These are phyloP conservation scores for Yponomeuta sedellus DNA, from an alignment of 2,888 invertebrate genomes.

Conservation along the genomic window DNA sequence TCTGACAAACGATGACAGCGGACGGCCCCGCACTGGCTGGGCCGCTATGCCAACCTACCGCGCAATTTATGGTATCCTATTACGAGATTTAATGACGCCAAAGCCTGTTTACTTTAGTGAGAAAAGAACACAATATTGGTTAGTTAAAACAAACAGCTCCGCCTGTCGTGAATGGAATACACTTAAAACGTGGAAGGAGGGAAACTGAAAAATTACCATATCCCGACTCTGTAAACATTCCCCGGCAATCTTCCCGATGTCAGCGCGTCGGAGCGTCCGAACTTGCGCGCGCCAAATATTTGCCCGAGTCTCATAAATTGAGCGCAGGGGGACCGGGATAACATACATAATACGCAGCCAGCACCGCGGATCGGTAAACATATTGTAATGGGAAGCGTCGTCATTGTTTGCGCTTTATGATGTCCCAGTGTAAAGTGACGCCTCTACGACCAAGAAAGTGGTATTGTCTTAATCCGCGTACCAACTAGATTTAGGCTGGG, in stretches of 20 bases:
- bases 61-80: constrained; percentile 75
- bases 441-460: constrained; percentile 35
- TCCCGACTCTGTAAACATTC: constrained; percentile 60
- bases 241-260: constrained; percentile 72
- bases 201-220: constrained; percentile 67
- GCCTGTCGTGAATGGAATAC: constrained; percentile 46
- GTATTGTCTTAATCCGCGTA: no score
- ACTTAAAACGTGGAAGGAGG: constrained; percentile 36
- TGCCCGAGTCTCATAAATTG: constrained; percentile 72
- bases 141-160: constrained; percentile 16
- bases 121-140: constrained; percentile 10
- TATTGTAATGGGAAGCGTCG: constrained; percentile 76
- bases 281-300: constrained; percentile 71
- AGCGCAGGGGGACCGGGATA: constrained; percentile 61
- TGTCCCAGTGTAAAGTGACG: constrained; percentile 70
- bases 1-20: constrained; percentile 77
- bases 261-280: constrained; percentile 65
- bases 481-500: no score
- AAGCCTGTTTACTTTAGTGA: constrained; percentile 23
- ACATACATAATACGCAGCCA: constrained; percentile 73
- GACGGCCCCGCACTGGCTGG: constrained; percentile 42
- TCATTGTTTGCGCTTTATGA: constrained; percentile 75
- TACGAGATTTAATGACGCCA: constrained; percentile 75
- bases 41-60: constrained; percentile 62
- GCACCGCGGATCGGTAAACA: constrained; percentile 74